phyloP scores from a whole-genome alignment of 2,888 invertebrate species.

The Drosophila melanosoma region DNA sequence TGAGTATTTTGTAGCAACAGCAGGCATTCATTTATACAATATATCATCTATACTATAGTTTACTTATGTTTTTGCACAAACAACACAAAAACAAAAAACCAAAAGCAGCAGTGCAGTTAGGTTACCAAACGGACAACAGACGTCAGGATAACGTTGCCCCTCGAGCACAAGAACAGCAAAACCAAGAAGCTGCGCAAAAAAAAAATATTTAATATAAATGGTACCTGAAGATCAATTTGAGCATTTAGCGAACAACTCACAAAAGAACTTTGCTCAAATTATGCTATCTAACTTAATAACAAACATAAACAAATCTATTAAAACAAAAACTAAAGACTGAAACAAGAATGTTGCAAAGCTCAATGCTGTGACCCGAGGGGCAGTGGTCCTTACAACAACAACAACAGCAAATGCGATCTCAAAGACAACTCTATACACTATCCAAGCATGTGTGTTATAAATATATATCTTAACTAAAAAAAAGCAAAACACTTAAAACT shows the following conservation, averaged over 20 bases:
- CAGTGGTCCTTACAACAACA: conserved; percentile 13
- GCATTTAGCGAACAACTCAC: conserved; percentile 67
- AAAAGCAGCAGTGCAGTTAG: conserved; percentile 39
- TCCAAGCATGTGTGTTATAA: conserved; percentile 39
- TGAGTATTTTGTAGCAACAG: conserved; percentile 61
- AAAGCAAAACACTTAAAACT: conserved; percentile 17
- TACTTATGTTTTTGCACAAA: conserved; percentile 49
- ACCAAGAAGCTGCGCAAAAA: conserved; percentile 35
- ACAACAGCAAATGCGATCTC: conserved; percentile 61
- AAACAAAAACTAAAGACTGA: conserved; percentile 69
- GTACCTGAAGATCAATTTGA: conserved; percentile 75
- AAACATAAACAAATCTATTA: conserved; percentile 55
- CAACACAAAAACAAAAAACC: conserved; percentile 21
- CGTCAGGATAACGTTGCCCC: conserved; percentile 29
- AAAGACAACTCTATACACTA: conserved; percentile 58
- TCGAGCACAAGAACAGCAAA: conserved; percentile 23
- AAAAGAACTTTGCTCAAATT: conserved; percentile 67
- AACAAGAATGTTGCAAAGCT: conserved; percentile 52
- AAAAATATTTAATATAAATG: conserved; percentile 44
- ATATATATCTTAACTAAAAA: conserved; percentile 35
- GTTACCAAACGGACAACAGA: conserved; percentile 8
- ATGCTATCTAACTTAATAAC: conserved; percentile 44
- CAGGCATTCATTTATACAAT: conserved; percentile 73
- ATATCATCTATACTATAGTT: conserved; percentile 47
- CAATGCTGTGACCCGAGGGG: conserved; percentile 35